These are phyloP conservation scores for Lordiphosa fenestrarum DNA, from an alignment of 2,888 invertebrate genomes.

Conservation along the genomic window DNA sequence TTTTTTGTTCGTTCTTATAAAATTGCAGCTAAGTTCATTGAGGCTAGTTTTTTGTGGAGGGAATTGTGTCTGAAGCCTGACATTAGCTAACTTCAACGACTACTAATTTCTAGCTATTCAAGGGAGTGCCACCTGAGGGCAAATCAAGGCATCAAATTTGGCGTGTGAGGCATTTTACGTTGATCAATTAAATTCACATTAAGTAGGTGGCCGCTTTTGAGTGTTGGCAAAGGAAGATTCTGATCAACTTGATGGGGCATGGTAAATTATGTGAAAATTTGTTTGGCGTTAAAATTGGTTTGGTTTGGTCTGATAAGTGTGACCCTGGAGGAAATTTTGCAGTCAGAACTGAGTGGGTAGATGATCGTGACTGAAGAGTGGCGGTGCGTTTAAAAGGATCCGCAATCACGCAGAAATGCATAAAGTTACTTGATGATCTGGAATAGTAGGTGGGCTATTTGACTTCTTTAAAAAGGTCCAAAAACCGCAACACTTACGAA, in stretches of 20 bases:
- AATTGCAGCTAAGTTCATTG: constrained; percentile 48
- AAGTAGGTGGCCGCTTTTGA: constrained; percentile 17
- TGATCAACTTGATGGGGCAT: neutral
- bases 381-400: too few species aligned
- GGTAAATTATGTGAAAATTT: constrained; percentile 7
- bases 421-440: too few species aligned
- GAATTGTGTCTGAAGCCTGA: constrained; percentile 29
- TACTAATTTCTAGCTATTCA: constrained; percentile 4
- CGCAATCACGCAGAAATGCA: too few species aligned
- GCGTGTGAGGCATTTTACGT: constrained; percentile 12
- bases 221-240: constrained; percentile 4
- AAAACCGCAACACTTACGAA: too few species aligned
- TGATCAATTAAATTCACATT: constrained; percentile 63
- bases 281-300: too few species aligned
- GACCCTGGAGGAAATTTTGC: too few species aligned
- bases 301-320: too few species aligned
- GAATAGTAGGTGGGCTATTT: too few species aligned
- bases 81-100: constrained; percentile 37
- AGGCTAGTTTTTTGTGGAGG: constrained; percentile 15
- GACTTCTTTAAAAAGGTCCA: too few species aligned
- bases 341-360: neutral
- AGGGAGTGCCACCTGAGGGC: constrained; percentile 41
- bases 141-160: constrained; percentile 57
- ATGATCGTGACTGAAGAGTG: too few species aligned
- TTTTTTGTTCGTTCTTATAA: constrained; percentile 4